phyloP scores from a whole-genome alignment of 92 coral and sea anemone genomes.

The Zoanthus solanderi region DNA sequence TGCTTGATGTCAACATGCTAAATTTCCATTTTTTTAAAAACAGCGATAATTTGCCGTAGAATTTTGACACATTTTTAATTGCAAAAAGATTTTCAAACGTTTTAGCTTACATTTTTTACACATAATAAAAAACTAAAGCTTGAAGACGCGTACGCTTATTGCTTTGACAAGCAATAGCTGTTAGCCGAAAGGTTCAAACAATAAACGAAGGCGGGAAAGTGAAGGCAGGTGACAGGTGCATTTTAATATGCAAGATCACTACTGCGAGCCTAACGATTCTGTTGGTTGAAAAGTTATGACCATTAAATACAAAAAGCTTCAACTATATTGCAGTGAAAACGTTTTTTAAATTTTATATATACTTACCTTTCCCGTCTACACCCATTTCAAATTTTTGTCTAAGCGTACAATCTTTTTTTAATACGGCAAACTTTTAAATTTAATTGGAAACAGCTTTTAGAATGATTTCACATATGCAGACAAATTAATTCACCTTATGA shows the following conservation, averaged over 20 bases:
- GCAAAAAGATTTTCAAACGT: neutral
- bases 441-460: neutral
- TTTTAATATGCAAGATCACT: slow-evolving; percentile 24
- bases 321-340: neutral
- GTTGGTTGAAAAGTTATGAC: neutral
- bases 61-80: neutral
- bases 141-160: neutral
- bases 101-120: slow-evolving; percentile 25
- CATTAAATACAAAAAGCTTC: slow-evolving; percentile 3
- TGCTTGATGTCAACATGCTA: slow-evolving; percentile 18
- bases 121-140: slow-evolving; percentile 24
- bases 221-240: slow-evolving; percentile 14
- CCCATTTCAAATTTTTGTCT: neutral
- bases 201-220: slow-evolving; percentile 26
- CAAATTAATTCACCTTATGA: slow-evolving; percentile 30
- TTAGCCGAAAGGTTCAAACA: slow-evolving; percentile 25
- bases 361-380: no score
- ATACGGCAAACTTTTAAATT: neutral
- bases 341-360: neutral
- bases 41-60: neutral
- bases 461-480: slow-evolving; percentile 26
- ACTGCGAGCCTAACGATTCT: neutral
- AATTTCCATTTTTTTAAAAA: neutral
- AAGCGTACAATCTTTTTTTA: neutral
- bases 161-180: slow-evolving; percentile 15